Percentiles rank a stretch among this genome's conserved stretches.
Conservation (phyloP, 2,888 invertebrate species). For the Notodonta dromedarius region DNA sequence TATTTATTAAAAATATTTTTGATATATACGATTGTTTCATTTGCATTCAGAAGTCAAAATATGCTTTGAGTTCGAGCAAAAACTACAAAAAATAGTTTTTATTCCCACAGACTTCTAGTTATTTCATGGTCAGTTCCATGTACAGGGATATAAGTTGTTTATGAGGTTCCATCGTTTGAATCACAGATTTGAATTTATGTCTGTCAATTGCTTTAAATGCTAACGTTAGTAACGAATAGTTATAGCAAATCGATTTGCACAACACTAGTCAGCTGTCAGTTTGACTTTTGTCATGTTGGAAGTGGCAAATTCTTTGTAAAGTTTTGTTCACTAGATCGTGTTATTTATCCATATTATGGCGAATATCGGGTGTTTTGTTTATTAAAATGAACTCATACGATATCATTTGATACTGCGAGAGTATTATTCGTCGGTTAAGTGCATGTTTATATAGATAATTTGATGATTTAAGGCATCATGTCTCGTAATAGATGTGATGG, state of each 20-base stretch:
- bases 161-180: no score
- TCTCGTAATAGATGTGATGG: conserved; percentile 86
- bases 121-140: no score
- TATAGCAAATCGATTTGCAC: not conserved
- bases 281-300: conserved; percentile 84
- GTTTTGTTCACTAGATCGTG: conserved; percentile 60
- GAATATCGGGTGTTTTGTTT: conserved; percentile 48
- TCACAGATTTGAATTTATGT: no score
- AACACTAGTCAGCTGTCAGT: conserved; percentile 46
- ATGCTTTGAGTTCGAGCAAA: no score
- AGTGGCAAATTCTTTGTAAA: conserved; percentile 64
- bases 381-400: conserved; percentile 62
- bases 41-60: no score
- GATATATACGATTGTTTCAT: no score
- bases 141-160: no score
- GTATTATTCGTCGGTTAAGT: conserved; percentile 44
- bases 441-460: conserved; percentile 48
- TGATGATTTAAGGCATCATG: conserved; percentile 70
- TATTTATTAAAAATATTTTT: no score
- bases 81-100: no score
- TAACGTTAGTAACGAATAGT: no score
- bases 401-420: conserved; percentile 48
- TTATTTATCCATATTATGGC: conserved; percentile 62
- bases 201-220: no score
- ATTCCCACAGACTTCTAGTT: no score